Percentiles rank a stretch among this genome's conserved stretches.
Conservation (phyloP, 2,797 vertebrate genomes). For the Poliocrania exsul region DNA sequence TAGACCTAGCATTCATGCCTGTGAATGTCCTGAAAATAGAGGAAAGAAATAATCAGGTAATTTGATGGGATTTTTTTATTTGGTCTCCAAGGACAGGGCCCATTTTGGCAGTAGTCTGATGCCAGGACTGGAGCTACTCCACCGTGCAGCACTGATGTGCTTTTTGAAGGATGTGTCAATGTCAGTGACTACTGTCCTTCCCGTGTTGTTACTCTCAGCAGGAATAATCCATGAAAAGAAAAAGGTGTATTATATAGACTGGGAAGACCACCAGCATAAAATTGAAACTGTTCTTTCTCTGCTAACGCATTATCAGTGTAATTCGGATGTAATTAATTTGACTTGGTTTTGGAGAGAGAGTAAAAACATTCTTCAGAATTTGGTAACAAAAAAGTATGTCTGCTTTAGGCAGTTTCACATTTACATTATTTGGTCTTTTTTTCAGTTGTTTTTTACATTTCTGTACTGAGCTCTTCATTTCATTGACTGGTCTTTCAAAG, state of each 20-base stretch:
- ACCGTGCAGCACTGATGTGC: background rate
- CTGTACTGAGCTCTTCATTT: background rate
- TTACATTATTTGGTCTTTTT: background rate
- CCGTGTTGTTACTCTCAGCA: background rate
- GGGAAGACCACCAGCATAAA: background rate
- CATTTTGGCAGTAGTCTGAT: background rate
- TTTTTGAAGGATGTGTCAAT: background rate
- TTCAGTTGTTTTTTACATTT: conserved; percentile 12
- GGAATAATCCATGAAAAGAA: background rate
- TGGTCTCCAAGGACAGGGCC: background rate
- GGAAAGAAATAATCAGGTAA: background rate
- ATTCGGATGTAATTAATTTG: background rate
- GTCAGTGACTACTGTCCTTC: background rate
- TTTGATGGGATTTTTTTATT: background rate
- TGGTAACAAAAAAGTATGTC: background rate
- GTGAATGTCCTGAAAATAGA: background rate
- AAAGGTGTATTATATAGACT: background rate
- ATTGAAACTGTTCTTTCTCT: background rate
- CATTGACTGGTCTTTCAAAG: conserved; percentile 17
- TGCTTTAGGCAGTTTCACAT: background rate
- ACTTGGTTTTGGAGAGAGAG: background rate
- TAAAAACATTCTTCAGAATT: background rate
- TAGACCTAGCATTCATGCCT: background rate
- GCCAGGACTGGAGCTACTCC: background rate
- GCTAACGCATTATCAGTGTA: background rate